Base-by-base conservation (phyloP, 2,113 vertebrate genomes). In the Ariopsis seemanni region DNA sequence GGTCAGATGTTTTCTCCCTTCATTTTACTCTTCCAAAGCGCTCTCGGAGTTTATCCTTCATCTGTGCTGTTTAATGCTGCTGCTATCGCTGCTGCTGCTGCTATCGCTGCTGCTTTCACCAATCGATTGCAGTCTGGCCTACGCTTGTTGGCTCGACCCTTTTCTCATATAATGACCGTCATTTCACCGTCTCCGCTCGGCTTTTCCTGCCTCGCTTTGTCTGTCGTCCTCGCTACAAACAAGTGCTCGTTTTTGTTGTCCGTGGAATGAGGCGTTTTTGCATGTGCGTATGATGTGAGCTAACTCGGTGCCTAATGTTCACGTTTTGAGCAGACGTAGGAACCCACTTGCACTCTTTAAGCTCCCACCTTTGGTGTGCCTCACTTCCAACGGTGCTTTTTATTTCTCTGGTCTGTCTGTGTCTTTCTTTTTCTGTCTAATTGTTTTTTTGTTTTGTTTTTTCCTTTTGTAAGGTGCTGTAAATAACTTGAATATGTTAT, bases 401-500 rank as follows among this genome's bases (percentile, higher is more conserved):
- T 75, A 58, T 85, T 96, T 96, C 94, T 95, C 95, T 95, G 92
- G 92, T 96, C 94, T 94, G 93, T 97, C 93, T 93, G 91, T 69
- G 27, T 93, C 89, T 71, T 58, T 75, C 11, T 67, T 25, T 63
- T 57, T 67, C 12, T 65, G 48, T 69, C 85, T n/a, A 50, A 75
- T 53, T 82, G 58, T 87, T 84, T 84, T 84, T 7, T 87, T 25
- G 72, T 27, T 7, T 25, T 25, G 63, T 27, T 5, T 25, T 67
- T 74, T 96, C 94, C 90, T 93, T 97, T 95, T 97, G 95, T 98
- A 97, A 94, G 96, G 96, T 97, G 96, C 96, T 98, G 97, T 97
- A 96, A 96, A 96, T 96, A 97, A 97, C 95, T 96, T 97, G 96
- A 97, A 97, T 96, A 96, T 97, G 96, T 97, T 96, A 97, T 97